Conservation (phyloP, 2,888 invertebrate genomes). For the Anaspis maculata region DNA sequence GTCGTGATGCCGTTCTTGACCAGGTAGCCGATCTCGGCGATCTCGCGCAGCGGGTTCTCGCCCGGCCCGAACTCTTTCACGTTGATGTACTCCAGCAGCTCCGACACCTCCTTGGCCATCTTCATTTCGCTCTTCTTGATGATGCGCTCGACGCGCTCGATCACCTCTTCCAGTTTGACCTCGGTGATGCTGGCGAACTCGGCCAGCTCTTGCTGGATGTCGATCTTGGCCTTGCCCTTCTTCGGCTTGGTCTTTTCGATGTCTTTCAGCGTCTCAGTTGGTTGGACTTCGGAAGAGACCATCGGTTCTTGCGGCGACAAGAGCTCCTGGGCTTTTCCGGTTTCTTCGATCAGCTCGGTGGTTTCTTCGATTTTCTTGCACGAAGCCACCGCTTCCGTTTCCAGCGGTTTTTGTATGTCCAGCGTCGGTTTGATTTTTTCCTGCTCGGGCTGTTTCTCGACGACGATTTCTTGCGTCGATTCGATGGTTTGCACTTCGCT, state of each 20-base stretch:
- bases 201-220: slow-evolving; percentile 30
- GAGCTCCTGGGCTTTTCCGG: slow-evolving; percentile 43
- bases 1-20: slow-evolving; percentile 67
- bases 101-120: slow-evolving; percentile 66
- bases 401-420: slow-evolving; percentile 51
- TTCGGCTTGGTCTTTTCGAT: slow-evolving; percentile 37
- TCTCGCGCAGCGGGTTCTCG: slow-evolving; percentile 67
- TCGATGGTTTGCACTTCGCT: slow-evolving; percentile 47
- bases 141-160: slow-evolving; percentile 49
- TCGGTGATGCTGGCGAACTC: slow-evolving; percentile 42
- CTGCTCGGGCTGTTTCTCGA: slow-evolving; percentile 37
- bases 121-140: slow-evolving; percentile 49
- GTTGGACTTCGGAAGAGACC: slow-evolving; percentile 49
- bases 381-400: slow-evolving; percentile 53
- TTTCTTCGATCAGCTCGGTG: slow-evolving; percentile 37
- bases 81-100: slow-evolving; percentile 63
- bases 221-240: slow-evolving; percentile 27
- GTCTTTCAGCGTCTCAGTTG: slow-evolving; percentile 48
- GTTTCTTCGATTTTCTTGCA: slow-evolving; percentile 56
- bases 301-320: slow-evolving; percentile 51
- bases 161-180: slow-evolving; percentile 47
- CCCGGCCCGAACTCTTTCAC: slow-evolving; percentile 75
- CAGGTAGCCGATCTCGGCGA: slow-evolving; percentile 74
- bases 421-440: slow-evolving; percentile 48
- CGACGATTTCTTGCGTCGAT: slow-evolving; percentile 47